phyloP scores from a whole-genome alignment of 2,888 invertebrate genomes.

The Argyra leucocephala region DNA sequence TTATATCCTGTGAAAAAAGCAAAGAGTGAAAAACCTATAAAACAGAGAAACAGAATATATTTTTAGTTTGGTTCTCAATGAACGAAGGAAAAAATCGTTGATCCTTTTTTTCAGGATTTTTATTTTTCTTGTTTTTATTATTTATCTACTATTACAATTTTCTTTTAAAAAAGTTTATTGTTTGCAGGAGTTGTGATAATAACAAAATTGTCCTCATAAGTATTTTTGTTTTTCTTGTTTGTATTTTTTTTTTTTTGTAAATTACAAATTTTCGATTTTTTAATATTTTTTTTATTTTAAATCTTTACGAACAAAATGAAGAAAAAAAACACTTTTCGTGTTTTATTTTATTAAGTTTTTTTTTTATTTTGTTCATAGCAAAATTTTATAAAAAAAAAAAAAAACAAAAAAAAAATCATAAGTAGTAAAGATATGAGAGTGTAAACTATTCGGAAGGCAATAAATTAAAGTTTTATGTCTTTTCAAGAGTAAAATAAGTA shows the following conservation, averaged over 20 bases:
- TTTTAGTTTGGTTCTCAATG: not conserved
- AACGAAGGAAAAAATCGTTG: not conserved
- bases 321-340: too few species aligned
- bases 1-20: not conserved
- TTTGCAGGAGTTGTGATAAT: constrained; percentile 8
- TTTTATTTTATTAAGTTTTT: too few species aligned
- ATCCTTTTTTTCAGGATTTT: too few species aligned
- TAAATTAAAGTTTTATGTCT: constrained; percentile 4
- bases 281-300: too few species aligned
- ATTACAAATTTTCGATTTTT: too few species aligned
- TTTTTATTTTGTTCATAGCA: too few species aligned
- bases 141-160: not conserved
- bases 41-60: not conserved
- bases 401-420: not conserved
- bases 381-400: not conserved
- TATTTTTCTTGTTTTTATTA: not conserved
- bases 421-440: not conserved
- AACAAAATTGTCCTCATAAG: constrained; percentile 13
- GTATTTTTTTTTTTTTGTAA: not conserved
- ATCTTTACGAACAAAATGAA: too few species aligned
- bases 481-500: not conserved
- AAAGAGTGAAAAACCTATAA: constrained; percentile 6
- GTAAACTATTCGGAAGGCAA: constrained; percentile 6
- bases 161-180: constrained; percentile 10
- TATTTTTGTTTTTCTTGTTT: not conserved